These are phyloP conservation scores for Cynopterus brachyotis DNA, from an alignment of 2,113 vertebrate genomes.

Conservation along the genomic window DNA sequence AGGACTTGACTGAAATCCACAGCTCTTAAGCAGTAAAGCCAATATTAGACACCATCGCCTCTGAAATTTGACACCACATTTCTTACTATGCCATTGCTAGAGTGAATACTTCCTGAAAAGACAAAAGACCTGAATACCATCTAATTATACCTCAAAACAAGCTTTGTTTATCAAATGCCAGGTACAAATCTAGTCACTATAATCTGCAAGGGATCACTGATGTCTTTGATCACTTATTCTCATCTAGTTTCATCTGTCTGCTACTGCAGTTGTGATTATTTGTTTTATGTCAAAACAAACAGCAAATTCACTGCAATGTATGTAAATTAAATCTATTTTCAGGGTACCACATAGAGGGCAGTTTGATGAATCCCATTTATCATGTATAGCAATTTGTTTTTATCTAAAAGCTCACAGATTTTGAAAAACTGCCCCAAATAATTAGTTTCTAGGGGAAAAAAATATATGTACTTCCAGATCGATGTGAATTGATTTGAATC, in stretches of 20 bases:
- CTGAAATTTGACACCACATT: neutral
- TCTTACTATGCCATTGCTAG: neutral
- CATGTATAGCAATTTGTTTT: constrained; percentile 6
- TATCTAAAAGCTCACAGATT: constrained; percentile 42
- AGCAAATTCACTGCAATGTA: neutral
- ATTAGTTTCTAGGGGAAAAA: constrained; percentile 31
- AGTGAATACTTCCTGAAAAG: constrained; percentile 33
- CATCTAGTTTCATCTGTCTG: neutral
- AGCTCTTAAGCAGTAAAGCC: neutral
- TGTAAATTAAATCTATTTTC: constrained; percentile 22
- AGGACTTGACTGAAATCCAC: neutral
- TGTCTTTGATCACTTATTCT: neutral
- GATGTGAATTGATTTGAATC: neutral
- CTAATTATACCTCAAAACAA: constrained; percentile 25
- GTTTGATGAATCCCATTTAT: constrained; percentile 26
- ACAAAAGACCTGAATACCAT: neutral
- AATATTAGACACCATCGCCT: neutral
- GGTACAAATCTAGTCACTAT: constrained; percentile 8
- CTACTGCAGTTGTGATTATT: neutral
- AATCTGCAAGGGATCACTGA: neutral
- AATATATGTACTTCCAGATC: neutral
- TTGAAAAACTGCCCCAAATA: constrained; percentile 42
- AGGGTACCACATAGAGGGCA: neutral
- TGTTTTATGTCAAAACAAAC: constrained; percentile 22
- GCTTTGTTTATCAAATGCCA: neutral